phyloP scores from a whole-genome alignment of 2,113 vertebrate species.

The Cyanoramphus novaezelandiae region DNA sequence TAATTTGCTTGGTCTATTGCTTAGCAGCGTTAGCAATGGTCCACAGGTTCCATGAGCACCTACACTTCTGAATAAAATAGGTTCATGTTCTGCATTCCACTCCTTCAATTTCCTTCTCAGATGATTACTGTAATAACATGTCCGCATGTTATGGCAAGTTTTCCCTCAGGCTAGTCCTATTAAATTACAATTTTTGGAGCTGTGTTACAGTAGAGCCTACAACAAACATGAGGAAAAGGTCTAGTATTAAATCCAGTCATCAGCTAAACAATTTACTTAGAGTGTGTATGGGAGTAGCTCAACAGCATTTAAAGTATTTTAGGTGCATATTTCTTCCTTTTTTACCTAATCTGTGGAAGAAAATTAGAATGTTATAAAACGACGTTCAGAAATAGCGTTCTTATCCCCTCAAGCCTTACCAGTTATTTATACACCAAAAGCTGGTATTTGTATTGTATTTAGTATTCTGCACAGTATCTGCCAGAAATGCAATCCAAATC shows the following conservation, averaged over 20 bases:
- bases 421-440: background rate
- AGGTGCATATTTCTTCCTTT: rapidly evolving
- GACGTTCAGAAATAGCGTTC: background rate
- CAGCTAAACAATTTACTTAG: background rate
- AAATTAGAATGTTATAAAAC: background rate
- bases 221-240: background rate
- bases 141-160: background rate
- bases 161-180: background rate
- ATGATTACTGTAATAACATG: background rate
- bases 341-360: background rate
- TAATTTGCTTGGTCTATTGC: background rate
- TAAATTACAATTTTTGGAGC: background rate
- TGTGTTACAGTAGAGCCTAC: background rate
- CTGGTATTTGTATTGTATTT: background rate
- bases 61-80: background rate
- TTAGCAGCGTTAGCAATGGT: background rate
- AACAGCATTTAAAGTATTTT: background rate
- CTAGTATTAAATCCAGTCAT: background rate
- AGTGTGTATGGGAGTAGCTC: background rate
- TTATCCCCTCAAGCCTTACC: background rate
- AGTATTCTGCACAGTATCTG: background rate
- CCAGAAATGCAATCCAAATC: background rate
- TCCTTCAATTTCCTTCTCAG: background rate
- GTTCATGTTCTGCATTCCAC: background rate
- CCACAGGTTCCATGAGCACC: background rate